Conservation (phyloP, 2,888 invertebrate species). For the Phyllotreta cruciferae region DNA sequence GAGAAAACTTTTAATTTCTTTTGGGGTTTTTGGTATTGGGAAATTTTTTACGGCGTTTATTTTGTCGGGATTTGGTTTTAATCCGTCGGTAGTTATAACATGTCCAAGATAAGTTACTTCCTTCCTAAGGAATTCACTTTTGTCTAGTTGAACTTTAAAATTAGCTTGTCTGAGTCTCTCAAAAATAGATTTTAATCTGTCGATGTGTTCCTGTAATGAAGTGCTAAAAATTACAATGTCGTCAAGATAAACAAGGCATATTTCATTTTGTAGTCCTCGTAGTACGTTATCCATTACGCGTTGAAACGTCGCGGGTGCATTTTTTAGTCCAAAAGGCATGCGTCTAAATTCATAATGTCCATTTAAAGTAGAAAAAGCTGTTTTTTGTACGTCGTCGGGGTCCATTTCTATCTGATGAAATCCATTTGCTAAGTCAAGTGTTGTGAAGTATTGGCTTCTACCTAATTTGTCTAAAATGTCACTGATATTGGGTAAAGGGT, state of each 20-base stretch:
- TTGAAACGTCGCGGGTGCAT: constrained; percentile 46
- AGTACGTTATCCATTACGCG: constrained; percentile 46
- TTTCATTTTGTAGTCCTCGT: constrained; percentile 39
- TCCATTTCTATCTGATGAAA: constrained; percentile 47
- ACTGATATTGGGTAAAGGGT: constrained; percentile 49
- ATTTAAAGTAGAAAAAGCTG: constrained; percentile 43
- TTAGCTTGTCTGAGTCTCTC: constrained; percentile 36
- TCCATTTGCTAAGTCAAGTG: constrained; percentile 43
- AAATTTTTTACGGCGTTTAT: constrained; percentile 37
- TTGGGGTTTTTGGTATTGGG: constrained; percentile 39
- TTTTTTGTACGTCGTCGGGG: constrained; percentile 42
- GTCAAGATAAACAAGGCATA: constrained; percentile 47
- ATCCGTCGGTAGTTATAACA: constrained; percentile 27
- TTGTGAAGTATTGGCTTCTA: constrained; percentile 43
- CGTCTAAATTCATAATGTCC: constrained; percentile 45
- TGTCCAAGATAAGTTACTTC: constrained; percentile 37
- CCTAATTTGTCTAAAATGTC: constrained; percentile 52
- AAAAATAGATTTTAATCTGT: constrained; percentile 40
- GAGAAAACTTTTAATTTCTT: constrained; percentile 40
- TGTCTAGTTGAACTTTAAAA: constrained; percentile 38
- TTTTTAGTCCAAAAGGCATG: constrained; percentile 47
- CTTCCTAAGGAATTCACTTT: constrained; percentile 35
- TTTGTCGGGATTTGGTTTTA: constrained; percentile 40
- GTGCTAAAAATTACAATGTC: constrained; percentile 50
- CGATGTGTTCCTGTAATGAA: constrained; percentile 46